Evolutionary conservation across 2,888 invertebrate genomes (phyloP), one percentile per base, ranked within the genome.

Genomic region (Trissoscelio sp.): DNA sequence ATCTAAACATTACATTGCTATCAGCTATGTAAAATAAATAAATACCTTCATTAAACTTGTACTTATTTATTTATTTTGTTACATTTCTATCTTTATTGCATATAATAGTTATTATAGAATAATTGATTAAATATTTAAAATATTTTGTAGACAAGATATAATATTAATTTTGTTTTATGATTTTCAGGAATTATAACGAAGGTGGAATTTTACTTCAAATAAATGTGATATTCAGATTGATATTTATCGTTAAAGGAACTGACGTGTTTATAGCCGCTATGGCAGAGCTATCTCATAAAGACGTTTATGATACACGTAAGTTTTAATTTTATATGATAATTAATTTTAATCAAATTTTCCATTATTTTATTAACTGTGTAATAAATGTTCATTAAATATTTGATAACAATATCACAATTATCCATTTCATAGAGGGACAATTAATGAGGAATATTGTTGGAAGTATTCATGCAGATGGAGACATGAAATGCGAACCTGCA

Each of bases 401-500:
- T 28, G 28, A 28, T 28, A 5, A 6, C 28, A 6, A 28, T 5
- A 28, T 28, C 9, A 37, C 11, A 37, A 4, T 37, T 37, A 1
- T 3, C 3, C 37, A 37, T 53, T 28, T 7, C 42, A 53, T 44
- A 72, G 72, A 79, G 31, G 72, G 79, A 34, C 64, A 66, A 11
- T 16, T 74, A 12, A 42, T 66, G 34, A 28, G 79, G 3, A 58
- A 39, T 31, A 79, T 62, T 57, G 84, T 74, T 70, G 86, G 88
- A 62, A 85, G 82, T 78, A 83, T 87, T 62, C 87, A 88, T 62
- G 85, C 87, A 0, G 91, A 91, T 72, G 88, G 87, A 6, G 92
- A 92, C 70, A 91, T 92, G 89, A 93, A 93, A 86, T 84, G 92
- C 75, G 94, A 94, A 83, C 94, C 94, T 24, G 93, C 94, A 18